Evolutionary conservation across 2,888 invertebrate genomes (phyloP), one percentile per base, ranked within the genome.

Genomic region (Ypsolopha sequella): DNA sequence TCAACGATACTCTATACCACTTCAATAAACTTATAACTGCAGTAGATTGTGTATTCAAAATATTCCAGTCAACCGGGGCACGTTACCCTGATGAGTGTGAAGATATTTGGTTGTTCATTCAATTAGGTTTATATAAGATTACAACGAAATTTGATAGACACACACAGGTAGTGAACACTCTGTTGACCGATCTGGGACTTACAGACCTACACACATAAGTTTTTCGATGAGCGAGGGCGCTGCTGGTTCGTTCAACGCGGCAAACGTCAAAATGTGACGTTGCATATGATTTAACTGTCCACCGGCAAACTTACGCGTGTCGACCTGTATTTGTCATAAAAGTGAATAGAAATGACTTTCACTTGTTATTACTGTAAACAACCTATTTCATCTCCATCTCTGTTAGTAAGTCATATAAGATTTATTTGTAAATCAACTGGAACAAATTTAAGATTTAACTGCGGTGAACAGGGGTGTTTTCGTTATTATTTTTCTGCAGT

Each of bases 51-150:
- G 51, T 45, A 1, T 54, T 52, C 34, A 54, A 54, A 52, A 46
- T 54, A 46, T 52, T 51, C 45, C 54, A 54, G 8, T 13, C 54
- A 45, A 54, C 54, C 1, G 51, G 54, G 1, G 54, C 51, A 8
- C 50, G 38, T 9, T 54, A 52, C 48, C 52, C 52, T 9, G 51
- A 54, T n/a, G 54, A 52, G 36, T 36, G 39, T 36, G 48, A 24
- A 13, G 54, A 54, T 48, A 35, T 54, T 35, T 54, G 54, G 54
- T 8, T 46, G 14, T 36, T 43, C 33, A 44, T 54, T 4, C 54
- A 54, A 49, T 7, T 54, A n/a, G 54, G 52, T 13, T 47, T 51
- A 6, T 54, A 52, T 36, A 33, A 47, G 1, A 52, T 54, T 6
- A 51, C n/a, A 47, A 54, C 54, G 3, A 44, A 46, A 47, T 50